Evolutionary conservation across 2,888 invertebrate species (phyloP), one percentile per base, ranked within the genome.

Genomic region (Cryptocephalus primarius): DNA sequence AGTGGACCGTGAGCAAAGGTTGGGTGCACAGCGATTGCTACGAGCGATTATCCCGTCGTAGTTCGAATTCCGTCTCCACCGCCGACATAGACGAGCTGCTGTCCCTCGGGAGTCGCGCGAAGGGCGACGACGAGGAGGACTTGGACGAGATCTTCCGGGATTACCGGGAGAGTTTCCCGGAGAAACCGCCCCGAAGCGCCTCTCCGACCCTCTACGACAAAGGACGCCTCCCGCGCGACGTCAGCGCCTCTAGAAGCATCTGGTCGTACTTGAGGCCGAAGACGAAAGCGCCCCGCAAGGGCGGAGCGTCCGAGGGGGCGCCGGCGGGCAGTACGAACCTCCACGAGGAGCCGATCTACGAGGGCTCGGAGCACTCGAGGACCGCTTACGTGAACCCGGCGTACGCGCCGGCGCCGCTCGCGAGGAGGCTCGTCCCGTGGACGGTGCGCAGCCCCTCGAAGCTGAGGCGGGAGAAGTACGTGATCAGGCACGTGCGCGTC

Each of bases 401-500:
- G 22, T 22, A 22, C 22, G 22, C 22, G 22, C 22, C 22, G 22
- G 3, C 22, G 22, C 6, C 22, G 22, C 22, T 2, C 22, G 6
- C n/a, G 22, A 2, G 22, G 3, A 22, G 22, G 22, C 22, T 22
- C 22, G 22, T 22, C 22, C 22, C 22, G 22, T 22, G 22, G 22
- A 22, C 22, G 22, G 22, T 22, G 22, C 22, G 22, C 22, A 22
- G 22, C 22, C 22, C 22, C 3, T 22, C 22, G 22, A 22, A 22
- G 22, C 22, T 22, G 22, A 22, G 22, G 22, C 76, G 75, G 47
- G 79, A 80, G 55, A 75, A 77, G 51, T 76, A 78, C 57, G 76
- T 80, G 1, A 79, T 79, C 44, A 70, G 80, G 22, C 79, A 82
- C 60, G 77, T 83, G 22, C 72, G 80, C 47, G 77, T 83, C 13